phyloP scores from a whole-genome alignment of 2,113 vertebrate species.

The Tretioscincus oriximinensis region DNA sequence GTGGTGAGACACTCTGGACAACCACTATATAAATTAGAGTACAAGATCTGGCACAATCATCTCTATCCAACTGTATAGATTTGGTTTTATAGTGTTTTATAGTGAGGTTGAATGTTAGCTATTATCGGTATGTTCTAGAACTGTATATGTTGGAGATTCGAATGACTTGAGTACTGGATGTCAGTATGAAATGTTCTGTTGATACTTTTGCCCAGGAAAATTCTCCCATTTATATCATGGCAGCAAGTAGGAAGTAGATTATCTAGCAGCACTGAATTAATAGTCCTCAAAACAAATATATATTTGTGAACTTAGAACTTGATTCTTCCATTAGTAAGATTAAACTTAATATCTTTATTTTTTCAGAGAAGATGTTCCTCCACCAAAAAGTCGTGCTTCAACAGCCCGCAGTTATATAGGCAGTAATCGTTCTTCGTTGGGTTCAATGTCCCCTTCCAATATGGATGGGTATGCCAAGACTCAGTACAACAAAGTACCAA shows the following conservation, averaged over 20 bases:
- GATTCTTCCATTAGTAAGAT: not conserved
- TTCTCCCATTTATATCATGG: no score
- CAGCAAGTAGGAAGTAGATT: not conserved
- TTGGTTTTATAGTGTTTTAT: no score
- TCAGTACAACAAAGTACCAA: slow-evolving; percentile 91
- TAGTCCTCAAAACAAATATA: not conserved
- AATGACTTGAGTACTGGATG: no score
- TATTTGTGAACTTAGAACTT: not conserved
- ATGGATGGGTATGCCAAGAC: slow-evolving; percentile 91
- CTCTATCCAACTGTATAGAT: no score
- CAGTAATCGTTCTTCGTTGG: slow-evolving; percentile 94
- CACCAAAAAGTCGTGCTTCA: slow-evolving; percentile 93
- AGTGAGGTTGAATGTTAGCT: no score
- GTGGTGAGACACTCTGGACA: no score
- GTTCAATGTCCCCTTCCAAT: slow-evolving; percentile 97
- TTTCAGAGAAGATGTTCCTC: slow-evolving; percentile 92
- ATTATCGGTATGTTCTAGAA: no score
- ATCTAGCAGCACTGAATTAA: not conserved
- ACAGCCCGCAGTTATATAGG: slow-evolving; percentile 93
- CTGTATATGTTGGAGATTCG: no score
- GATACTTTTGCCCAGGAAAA: no score
- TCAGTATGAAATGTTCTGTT: no score
- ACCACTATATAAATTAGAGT: no score
- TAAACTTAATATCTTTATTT: slow-evolving; percentile 11
- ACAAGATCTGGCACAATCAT: no score